A percentile compares a stretch with the other conserved stretches of the same genome.
Conservation (phyloP, 2,888 invertebrate genomes). For the Lucinisca nassula region DNA sequence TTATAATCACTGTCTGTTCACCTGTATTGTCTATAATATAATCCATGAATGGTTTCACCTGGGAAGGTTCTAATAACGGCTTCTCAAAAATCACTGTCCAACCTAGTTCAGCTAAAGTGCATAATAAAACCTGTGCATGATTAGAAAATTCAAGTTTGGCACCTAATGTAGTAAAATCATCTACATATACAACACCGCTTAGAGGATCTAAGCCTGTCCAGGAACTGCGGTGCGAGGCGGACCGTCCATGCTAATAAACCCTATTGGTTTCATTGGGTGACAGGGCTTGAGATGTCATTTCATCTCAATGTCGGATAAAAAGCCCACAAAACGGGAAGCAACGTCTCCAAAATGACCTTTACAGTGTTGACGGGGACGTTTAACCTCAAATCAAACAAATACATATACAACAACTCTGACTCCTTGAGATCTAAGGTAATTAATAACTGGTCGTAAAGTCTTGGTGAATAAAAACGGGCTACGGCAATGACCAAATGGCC, state of each 20-base stretch:
- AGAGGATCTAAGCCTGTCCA: no score
- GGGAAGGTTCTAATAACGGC: background rate
- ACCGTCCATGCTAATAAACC: no score
- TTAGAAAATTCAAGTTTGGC: background rate
- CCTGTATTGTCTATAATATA: slow-evolving; percentile 6
- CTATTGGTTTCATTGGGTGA: no score
- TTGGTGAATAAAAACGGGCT: slow-evolving; percentile 41
- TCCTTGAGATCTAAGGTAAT: slow-evolving; percentile 17
- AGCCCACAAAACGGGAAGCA: no score
- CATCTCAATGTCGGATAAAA: no score
- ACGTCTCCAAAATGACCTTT: no score
- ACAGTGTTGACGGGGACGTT: no score
- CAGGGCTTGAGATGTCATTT: no score
- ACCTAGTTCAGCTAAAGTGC: background rate
- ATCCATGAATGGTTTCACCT: background rate
- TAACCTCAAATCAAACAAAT: no score
- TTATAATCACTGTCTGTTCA: background rate
- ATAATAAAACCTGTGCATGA: background rate
- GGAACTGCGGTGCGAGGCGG: no score
- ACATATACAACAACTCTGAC: slow-evolving; percentile 23
- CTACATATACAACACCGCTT: slow-evolving; percentile 39
- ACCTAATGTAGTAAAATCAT: slow-evolving; percentile 27
- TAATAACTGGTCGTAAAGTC: slow-evolving; percentile 7
- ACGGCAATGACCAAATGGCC: slow-evolving; percentile 34
- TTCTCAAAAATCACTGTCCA: slow-evolving; percentile 3